Evolutionary conservation across 2,888 invertebrate species (phyloP), one percentile per base, ranked within the genome.

Genomic region (Cancer borealis): DNA sequence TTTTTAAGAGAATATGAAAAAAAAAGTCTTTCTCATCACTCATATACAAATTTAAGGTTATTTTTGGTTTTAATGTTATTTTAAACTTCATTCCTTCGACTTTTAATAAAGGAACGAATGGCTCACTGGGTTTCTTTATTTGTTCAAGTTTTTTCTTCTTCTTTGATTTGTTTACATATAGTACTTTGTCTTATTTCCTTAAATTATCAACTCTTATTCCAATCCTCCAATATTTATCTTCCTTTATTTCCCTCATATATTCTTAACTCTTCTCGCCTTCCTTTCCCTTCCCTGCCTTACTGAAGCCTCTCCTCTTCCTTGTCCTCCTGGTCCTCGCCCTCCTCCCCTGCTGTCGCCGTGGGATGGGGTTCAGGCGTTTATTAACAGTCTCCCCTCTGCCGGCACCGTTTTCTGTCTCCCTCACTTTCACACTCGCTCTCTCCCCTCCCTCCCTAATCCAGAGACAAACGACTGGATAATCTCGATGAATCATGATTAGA

Each of bases 381-480:
- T 54, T 89, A 47, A 49, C 89, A 49, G 49, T 89, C 89, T 47
- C 89, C 54, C 89, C n/a, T 54, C 30, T n/a, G 21, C 47, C 3
- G 12, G 12, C 49, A 5, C 79, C 79, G 79, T 30, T 79, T 30
- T 79, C 79, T 79, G 79, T 79, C 79, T 79, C n/a, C 84, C n/a
- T 45, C 79, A 21, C 91, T 66, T 66, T 66, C 66, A 26, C 66
- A 39, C 91, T 39, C 66, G 14, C 66, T 79, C 84, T 39, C 84
- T 21, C 54, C 12, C 92, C 39, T 26, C 8, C 87, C n/a, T 21
- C 46, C 39, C 87, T 92, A 84, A 84, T 84, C 92, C 84, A 39
- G n/a, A 84, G 49, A 84, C 92, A 92, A 92, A 92, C 84, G 84
- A 47, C 49, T 92, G 92, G 92, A 87, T 87, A 87, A 92, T 92